phyloP scores from a whole-genome alignment of 2,113 vertebrate species.

The Cyprinus carpio region DNA sequence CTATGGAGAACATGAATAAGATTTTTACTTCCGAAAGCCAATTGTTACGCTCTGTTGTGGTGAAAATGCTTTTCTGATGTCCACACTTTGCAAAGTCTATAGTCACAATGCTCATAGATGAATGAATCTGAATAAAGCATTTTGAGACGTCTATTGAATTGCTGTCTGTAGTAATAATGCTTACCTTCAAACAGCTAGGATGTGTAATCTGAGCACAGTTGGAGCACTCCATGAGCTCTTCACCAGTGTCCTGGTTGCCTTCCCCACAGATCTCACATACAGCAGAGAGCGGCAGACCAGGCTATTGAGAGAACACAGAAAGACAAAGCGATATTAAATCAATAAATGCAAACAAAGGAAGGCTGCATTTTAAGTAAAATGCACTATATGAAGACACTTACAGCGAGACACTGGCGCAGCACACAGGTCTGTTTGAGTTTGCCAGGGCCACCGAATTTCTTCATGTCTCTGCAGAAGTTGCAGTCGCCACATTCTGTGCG shows the following conservation, averaged over 20 bases:
- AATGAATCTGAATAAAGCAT: background rate
- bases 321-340: conserved; percentile 30
- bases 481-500: conserved; percentile 92
- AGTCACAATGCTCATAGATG: background rate
- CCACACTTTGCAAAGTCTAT: background rate
- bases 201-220: conserved; percentile 94
- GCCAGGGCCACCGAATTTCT: conserved; percentile 92
- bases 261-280: conserved; percentile 94
- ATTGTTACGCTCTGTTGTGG: background rate
- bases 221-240: conserved; percentile 95
- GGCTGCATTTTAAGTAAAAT: background rate
- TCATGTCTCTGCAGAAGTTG: conserved; percentile 95
- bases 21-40: background rate
- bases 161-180: background rate
- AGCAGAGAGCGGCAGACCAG: conserved; percentile 92
- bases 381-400: conserved; percentile 68
- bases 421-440: conserved; percentile 94
- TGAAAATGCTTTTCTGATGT: background rate
- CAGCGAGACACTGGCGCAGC: conserved; percentile 88
- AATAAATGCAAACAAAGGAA: conserved; percentile 32
- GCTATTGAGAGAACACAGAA: conserved; percentile 74
- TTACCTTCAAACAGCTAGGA: conserved; percentile 89
- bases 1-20: background rate
- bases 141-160: background rate
- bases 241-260: conserved; percentile 88